Conservation (phyloP, 2,797 vertebrate genomes). For the Sebastes trivittatus region DNA sequence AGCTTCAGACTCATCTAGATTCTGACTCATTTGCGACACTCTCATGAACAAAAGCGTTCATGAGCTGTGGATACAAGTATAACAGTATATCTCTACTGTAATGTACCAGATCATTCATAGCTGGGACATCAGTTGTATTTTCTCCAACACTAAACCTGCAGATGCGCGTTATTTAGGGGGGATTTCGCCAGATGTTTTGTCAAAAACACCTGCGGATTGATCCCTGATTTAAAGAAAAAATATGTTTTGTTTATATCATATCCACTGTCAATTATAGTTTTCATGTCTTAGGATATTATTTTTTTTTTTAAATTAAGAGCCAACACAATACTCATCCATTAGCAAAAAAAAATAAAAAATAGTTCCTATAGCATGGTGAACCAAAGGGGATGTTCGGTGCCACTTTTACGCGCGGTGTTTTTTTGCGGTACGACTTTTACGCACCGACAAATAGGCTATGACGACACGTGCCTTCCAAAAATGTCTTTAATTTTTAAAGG, state of each 20-base stretch:
- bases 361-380: not conserved
- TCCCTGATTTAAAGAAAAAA: not conserved
- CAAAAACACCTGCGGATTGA: not conserved
- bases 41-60: not conserved
- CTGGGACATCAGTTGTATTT: not conserved
- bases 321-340: accelerated
- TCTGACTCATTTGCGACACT: not conserved
- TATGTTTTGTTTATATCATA: not conserved
- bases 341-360: not conserved
- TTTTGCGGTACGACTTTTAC: not conserved
- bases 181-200: not conserved
- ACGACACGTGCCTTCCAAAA: not conserved
- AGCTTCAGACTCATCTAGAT: not conserved
- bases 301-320: not conserved
- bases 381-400: not conserved
- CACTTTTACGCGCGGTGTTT: slow-evolving; percentile 21
- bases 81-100: not conserved
- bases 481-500: not conserved
- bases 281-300: not conserved
- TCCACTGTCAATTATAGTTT: no score
- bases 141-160: not conserved
- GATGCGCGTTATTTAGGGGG: not conserved
- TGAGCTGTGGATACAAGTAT: not conserved
- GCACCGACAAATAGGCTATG: not conserved
- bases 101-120: not conserved